Evolutionary conservation across 2,113 vertebrate species (phyloP), one percentile per base, ranked within the genome.

Genomic region (Bucco capensis): DNA sequence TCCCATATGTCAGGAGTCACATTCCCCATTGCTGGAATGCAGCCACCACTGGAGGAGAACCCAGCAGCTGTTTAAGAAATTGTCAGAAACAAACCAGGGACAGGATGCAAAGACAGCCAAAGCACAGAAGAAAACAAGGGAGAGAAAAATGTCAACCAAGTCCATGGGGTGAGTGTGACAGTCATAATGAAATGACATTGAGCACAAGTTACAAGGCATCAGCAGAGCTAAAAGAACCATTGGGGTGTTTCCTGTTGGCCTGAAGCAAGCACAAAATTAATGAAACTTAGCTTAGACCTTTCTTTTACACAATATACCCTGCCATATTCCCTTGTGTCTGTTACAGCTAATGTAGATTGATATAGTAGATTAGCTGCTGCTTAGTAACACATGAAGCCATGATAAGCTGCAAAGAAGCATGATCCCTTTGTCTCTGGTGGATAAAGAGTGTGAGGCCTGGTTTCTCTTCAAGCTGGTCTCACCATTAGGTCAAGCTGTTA

Each of bases 41-140:
- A 93, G 96, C 96, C 93, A 92, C 95, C 87, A 94, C 95, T 96
- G 92, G 96, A 93, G 92, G 86, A 93, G 78, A 89, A 95, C 81
- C 38, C 56, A 90, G 92, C 96, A 96, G 93, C 96, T 96, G 96
- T 95, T 96, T 87, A 82, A 96, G 76, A 70, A 96, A 90, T 90
- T 90, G 93, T 94, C 83, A 93, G 96, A 96, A 96, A 95, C 81
- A 93, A 95, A 92, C 35, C 89, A 92, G 86, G 86, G 78, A 90
- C 88, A 92, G 92, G 91, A 96, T 89, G 78, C 19, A 0, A 85
- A 90, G 66, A 62, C 22, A 61, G 89, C 83, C 74, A 85, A 89
- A 94, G 21, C 19, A 25, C n/a, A 64, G 71, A 91, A 70, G 38
- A 91, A 92, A 93, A 87, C 75, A 93, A 93, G 38, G 42, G 50